These are phyloP conservation scores for Papilio protenor DNA, from an alignment of 2,888 invertebrate species.

Conservation along the genomic window DNA sequence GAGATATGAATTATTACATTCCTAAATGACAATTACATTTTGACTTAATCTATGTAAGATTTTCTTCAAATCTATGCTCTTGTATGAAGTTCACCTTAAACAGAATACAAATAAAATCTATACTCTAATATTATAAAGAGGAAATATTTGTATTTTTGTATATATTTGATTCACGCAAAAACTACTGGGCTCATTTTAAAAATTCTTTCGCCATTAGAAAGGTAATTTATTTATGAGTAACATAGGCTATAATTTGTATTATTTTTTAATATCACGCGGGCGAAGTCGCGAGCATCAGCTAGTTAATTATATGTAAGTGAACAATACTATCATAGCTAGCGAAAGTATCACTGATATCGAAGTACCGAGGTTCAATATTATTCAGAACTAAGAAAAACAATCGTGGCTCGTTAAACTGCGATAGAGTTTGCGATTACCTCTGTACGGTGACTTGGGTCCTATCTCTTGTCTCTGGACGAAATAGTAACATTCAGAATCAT, in stretches of 20 bases:
- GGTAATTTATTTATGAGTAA: no score
- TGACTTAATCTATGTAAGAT: background rate
- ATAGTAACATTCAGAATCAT: slow-evolving; percentile 48
- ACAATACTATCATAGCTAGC: slow-evolving; percentile 70
- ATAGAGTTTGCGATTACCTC: slow-evolving; percentile 75
- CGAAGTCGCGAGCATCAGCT: no score
- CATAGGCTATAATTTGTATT: no score
- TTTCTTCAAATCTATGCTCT: background rate
- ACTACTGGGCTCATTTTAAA: no score
- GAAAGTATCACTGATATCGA: slow-evolving; percentile 80
- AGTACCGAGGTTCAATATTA: slow-evolving; percentile 80
- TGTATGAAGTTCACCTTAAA: background rate
- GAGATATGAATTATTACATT: background rate
- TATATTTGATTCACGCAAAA: no score
- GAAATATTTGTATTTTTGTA: no score
- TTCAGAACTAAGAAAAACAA: slow-evolving; percentile 83
- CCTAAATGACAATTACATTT: background rate
- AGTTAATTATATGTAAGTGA: slow-evolving; percentile 82
- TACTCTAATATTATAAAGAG: no score
- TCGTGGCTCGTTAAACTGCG: slow-evolving; percentile 82
- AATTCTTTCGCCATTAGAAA: no score
- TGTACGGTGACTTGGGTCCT: slow-evolving; percentile 62
- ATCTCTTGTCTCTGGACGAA: slow-evolving; percentile 58
- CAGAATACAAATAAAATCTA: slow-evolving; percentile 67
- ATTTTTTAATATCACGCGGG: no score